Evolutionary conservation across 1,140 invertebrate species (phyloP), one percentile per base, ranked within the genome.

Genomic region (Drosophila persimilis): DNA sequence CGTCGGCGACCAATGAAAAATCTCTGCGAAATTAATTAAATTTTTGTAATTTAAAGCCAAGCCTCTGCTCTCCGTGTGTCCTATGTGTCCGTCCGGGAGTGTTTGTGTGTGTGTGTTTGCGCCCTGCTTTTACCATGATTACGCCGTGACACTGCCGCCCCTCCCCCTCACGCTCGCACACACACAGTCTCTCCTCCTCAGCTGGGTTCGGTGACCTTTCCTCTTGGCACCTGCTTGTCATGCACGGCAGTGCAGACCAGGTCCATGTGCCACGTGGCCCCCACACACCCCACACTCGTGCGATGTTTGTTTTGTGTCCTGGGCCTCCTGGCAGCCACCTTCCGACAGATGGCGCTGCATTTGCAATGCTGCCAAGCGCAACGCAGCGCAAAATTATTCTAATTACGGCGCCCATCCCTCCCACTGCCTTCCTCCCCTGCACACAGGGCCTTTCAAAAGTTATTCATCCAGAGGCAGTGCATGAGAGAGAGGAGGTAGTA

Each of bases 361-460:
- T 75, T 85, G 47, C 64, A 71, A 54, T 45, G 58, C 60, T 69
- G 60, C 55, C 77, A 57, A 60, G 77, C 81, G 81, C 81, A 85
- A 65, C 70, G 77, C 73, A 85, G 81, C 81, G 81, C 69, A 67
- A 86, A 85, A 85, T 85, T 85, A 85, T 85, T 85, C 81, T 85
- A 85, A 85, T 85, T 85, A 85, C 81, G 65, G 55, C 66, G 7
- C 50, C 47, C 22, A 52, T 15, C 35, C 50, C 20, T 39, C 22
- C 46, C 67, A 13, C 39, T 13, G 6, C 57, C 50, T 17, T 48
- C 24, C 24, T 26, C 35, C 53, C 53, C 13, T 24, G 17, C n/a
- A 52, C 24, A 31, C 69, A 65, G n/a, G 24, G 62, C 70, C 60
- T 56, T 65, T 74, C 41, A 65, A 53, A 64, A 43, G 70, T 73